phyloP scores from a whole-genome alignment of 1,140 invertebrate species.

The Lucilia cuprina region DNA sequence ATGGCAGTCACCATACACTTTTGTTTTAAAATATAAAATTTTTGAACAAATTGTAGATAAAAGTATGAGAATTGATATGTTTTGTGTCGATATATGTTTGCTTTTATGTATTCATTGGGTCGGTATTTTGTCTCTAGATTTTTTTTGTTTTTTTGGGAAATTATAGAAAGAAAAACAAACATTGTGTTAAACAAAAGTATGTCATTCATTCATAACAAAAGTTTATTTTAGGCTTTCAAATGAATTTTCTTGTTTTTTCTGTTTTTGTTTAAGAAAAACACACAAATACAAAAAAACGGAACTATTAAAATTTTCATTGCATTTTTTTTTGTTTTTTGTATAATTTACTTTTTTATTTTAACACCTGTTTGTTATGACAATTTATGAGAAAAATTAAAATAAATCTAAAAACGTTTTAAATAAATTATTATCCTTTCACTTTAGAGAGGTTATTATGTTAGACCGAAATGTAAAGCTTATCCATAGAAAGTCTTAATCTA shows the following conservation, averaged over 20 bases:
- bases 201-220: neutral
- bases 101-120: neutral
- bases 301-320: neutral
- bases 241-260: no score
- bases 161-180: neutral
- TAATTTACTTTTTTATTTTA: neutral
- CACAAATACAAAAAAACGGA: neutral
- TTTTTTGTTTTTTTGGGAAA: neutral
- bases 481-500: no score
- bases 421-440: conserved; percentile 5
- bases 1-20: neutral
- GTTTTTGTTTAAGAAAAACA: neutral
- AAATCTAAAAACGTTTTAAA: neutral
- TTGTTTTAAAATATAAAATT: neutral
- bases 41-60: neutral
- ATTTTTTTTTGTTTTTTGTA: neutral
- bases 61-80: no score
- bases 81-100: neutral
- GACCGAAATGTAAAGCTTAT: no score
- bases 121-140: neutral
- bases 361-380: neutral
- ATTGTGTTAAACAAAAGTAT: neutral
- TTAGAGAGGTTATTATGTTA: neutral
- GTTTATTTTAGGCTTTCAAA: neutral
- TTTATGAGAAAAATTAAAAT: neutral